phyloP scores from a whole-genome alignment of 2,888 invertebrate genomes.

The Drosophila mettleri region DNA sequence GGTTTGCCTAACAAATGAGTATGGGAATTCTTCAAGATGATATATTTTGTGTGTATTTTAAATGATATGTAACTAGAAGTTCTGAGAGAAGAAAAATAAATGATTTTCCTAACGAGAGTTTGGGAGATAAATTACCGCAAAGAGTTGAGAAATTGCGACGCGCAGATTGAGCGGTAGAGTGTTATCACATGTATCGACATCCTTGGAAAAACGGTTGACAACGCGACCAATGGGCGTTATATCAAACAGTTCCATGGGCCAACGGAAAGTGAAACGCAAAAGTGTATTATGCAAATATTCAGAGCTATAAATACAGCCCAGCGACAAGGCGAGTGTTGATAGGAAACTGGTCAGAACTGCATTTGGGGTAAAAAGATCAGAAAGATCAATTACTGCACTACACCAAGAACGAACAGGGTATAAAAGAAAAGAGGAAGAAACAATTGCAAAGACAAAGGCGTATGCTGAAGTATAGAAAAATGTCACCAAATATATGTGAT shows the following conservation, averaged over 20 bases:
- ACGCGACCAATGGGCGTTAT: constrained; percentile 91
- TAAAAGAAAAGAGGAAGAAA: neutral
- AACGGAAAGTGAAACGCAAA: constrained; percentile 87
- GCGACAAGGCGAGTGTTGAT: constrained; percentile 82
- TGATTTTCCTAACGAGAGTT: neutral
- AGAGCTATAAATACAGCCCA: constrained; percentile 87
- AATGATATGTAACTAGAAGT: neutral
- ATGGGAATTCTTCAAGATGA: too few relatives aligned
- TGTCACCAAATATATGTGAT: neutral
- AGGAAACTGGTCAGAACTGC: constrained; percentile 82
- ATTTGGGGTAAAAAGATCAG: constrained; percentile 12
- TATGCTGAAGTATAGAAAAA: neutral
- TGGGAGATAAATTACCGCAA: constrained; percentile 82
- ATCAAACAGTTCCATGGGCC: constrained; percentile 91
- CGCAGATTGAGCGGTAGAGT: constrained; percentile 85
- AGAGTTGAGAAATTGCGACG: constrained; percentile 83
- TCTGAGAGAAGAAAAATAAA: neutral
- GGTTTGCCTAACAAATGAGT: too few relatives aligned
- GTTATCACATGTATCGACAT: constrained; percentile 87
- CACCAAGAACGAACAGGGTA: neutral
- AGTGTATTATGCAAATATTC: constrained; percentile 87
- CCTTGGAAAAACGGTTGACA: constrained; percentile 88
- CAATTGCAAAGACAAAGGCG: neutral
- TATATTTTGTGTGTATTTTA: too few relatives aligned
- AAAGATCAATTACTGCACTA: constrained; percentile 1